These are phyloP conservation scores for Hyposoter didymator DNA, from an alignment of 2,888 invertebrate genomes.

Conservation along the genomic window DNA sequence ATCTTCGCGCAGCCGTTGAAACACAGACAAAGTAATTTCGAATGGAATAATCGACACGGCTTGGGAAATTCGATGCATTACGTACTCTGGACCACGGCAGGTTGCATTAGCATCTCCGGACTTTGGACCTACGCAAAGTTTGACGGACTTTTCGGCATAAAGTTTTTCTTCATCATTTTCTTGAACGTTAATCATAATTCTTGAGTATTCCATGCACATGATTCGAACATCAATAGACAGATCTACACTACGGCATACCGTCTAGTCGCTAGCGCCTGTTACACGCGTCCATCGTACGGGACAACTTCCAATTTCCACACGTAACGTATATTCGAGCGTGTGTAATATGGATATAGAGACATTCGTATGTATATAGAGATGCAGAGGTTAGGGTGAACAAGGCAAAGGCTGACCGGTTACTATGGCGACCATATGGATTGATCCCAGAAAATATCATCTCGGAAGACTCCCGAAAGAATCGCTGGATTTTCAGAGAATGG, in stretches of 20 bases:
- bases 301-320: constrained; percentile 75
- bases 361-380: constrained; percentile 24
- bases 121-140: background rate
- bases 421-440: constrained; percentile 84
- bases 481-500: constrained; percentile 81
- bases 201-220: constrained; percentile 13
- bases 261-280: constrained; percentile 35
- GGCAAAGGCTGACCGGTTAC: constrained; percentile 81
- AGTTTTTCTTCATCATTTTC: constrained; percentile 58
- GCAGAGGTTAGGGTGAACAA: constrained; percentile 79
- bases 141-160: constrained; percentile 33
- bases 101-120: too few species aligned
- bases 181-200: constrained; percentile 63
- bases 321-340: constrained; percentile 22
- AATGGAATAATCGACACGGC: constrained; percentile 13
- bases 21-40: constrained; percentile 7
- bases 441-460: constrained; percentile 84
- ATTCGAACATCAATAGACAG: background rate
- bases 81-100: constrained; percentile 3
- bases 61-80: constrained; percentile 39
- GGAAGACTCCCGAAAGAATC: constrained; percentile 83
- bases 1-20: constrained; percentile 18
- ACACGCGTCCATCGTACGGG: constrained; percentile 70
- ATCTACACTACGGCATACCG: constrained; percentile 22
- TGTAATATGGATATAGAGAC: background rate